These are phyloP conservation scores for Bactericera cockerelli DNA, from an alignment of 1,140 invertebrate genomes.

Conservation along the genomic window DNA sequence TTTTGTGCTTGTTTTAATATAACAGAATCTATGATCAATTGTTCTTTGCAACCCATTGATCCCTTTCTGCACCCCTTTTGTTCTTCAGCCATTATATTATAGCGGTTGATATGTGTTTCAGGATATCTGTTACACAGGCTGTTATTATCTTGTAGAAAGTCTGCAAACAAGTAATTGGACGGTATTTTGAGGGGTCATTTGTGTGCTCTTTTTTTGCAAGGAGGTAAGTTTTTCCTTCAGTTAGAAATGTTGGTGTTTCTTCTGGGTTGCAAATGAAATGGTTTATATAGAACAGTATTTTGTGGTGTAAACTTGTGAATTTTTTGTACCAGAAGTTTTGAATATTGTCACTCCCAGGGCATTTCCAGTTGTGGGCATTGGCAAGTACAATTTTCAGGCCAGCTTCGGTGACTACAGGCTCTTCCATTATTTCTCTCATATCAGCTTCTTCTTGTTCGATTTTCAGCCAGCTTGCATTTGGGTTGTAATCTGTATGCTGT, in stretches of 20 bases:
- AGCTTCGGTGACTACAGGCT: background rate
- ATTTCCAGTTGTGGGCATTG: background rate
- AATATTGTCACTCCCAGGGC: slow-evolving; percentile 9
- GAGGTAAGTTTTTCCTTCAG: slow-evolving; percentile 18
- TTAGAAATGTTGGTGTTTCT: background rate
- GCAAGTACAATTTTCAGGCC: background rate
- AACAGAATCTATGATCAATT: slow-evolving; percentile 20
- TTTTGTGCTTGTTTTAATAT: slow-evolving; percentile 10
- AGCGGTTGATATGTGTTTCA: slow-evolving; percentile 15
- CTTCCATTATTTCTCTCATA: background rate
- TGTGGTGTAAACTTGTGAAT: slow-evolving; percentile 13
- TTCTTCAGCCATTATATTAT: slow-evolving; percentile 18
- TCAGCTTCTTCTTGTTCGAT: background rate
- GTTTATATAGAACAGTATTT: background rate
- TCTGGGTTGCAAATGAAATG: background rate
- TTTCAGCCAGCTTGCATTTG: background rate
- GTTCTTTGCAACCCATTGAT: slow-evolving; percentile 20
- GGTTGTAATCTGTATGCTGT: background rate
- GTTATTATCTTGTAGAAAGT: slow-evolving; percentile 13
- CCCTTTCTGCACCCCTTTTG: slow-evolving; percentile 18
- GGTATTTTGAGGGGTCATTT: slow-evolving; percentile 12
- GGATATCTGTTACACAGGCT: slow-evolving; percentile 13
- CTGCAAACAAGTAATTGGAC: slow-evolving; percentile 16
- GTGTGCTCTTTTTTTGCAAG: slow-evolving; percentile 15
- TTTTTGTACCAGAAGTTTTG: slow-evolving; percentile 21